Evolutionary conservation across 2,888 invertebrate species (phyloP), one percentile per base, ranked within the genome.

Genomic region (Eupithecia subfuscata): DNA sequence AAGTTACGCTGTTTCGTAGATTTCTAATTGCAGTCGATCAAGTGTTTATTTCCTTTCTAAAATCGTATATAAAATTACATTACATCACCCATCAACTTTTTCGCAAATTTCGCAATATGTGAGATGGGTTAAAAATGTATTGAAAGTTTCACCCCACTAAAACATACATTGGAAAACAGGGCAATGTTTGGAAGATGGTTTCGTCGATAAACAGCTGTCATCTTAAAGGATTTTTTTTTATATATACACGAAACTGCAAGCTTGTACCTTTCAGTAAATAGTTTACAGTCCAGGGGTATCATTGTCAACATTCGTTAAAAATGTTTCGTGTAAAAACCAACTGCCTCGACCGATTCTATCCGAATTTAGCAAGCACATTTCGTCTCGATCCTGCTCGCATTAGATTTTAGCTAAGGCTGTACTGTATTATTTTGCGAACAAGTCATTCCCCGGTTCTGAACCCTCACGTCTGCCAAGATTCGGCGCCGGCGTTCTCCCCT

Each of bases 401-500:
- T 25, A 12, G 60, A 14, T 60, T 60, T 60, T 12, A 22, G 6
- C 25, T 60, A 12, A 14, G 25, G 60, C 22, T 60, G 60, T 25
- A 14, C 60, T n/a, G 22, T 22, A 60, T 0, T 22, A 25, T 25
- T 60, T 60, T 25, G 6, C 25, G 25, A 60, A 60, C 25, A 34
- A 64, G 34, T 64, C 18, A 64, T 30, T 60, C 60, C 60, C 60
- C 40, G 43, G 22, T 22, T 43, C 43, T 67, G 68, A 68, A 64
- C 65, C 43, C 72, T 60, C 77, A 30, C 68, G 73, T 70, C 77
- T 78, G 76, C 73, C 77, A 83, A 69, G 68, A 9, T 63, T 69
- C 73, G 84, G 86, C 88, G 87, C 87, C 87, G 84, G 87, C 86
- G 86, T 84, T 82, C 85, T 74, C 83, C 80, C 79, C 70, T 75